Conservation (phyloP, 2,888 invertebrate species). For the Temnothorax rugatulus region DNA sequence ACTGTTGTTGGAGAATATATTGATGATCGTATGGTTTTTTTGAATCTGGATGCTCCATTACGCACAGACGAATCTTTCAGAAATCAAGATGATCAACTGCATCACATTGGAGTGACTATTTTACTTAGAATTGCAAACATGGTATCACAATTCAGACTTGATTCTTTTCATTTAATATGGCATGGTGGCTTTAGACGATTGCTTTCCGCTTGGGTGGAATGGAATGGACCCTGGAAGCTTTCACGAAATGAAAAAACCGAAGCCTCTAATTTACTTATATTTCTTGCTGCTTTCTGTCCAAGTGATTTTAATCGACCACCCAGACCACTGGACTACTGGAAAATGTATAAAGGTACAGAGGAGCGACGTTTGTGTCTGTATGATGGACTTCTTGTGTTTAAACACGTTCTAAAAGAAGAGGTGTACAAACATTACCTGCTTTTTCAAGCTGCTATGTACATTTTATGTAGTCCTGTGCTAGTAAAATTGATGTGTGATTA, state of each 20-base stretch:
- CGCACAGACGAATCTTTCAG: background rate
- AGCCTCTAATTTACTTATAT: background rate
- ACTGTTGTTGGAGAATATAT: background rate
- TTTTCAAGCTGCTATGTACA: slow-evolving; percentile 8
- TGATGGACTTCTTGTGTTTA: slow-evolving; percentile 8
- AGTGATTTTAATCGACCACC: slow-evolving; percentile 12
- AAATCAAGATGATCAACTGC: background rate
- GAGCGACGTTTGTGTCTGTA: background rate
- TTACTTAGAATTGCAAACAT: background rate
- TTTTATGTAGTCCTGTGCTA: slow-evolving; percentile 12
- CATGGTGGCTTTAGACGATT: background rate
- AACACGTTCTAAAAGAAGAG: background rate
- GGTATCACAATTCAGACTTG: slow-evolving; percentile 14
- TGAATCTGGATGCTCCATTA: background rate
- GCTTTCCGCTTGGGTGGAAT: background rate
- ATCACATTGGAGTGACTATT: background rate
- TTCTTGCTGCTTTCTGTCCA: slow-evolving; percentile 12
- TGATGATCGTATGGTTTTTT: background rate
- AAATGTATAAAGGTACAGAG: slow-evolving; percentile 18
- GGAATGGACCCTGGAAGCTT: slow-evolving; percentile 10
- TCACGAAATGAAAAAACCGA: background rate
- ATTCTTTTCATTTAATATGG: slow-evolving; percentile 3
- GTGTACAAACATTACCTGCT: slow-evolving; percentile 3
- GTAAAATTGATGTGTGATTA: background rate
- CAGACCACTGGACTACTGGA: background rate